A percentile compares a stretch with the other conserved stretches of the same genome.
Evolutionary conservation across 92 coral and sea anemone species (phyloP).

Genomic region (Epizoanthus fatuus): DNA sequence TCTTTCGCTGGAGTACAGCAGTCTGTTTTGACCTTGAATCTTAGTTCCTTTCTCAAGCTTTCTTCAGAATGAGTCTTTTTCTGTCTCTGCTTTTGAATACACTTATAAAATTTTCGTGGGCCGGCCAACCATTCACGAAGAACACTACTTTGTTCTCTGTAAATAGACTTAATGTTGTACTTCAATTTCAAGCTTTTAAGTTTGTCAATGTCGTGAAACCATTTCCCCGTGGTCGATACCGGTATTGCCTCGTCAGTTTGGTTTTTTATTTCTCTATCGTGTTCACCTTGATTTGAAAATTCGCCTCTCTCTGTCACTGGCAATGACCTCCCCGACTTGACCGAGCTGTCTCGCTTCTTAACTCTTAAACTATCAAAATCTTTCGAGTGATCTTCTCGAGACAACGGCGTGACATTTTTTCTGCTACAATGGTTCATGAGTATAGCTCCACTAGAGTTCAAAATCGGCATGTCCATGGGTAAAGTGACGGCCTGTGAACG

Average conservation of each 20-base stretch:
- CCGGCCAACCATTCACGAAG: slow-evolving; percentile 57
- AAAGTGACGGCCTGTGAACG: slow-evolving; percentile 58
- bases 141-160: slow-evolving; percentile 25
- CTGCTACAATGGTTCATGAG: not conserved
- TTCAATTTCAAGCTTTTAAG: slow-evolving; percentile 57
- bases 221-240: slow-evolving; percentile 35
- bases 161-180: slow-evolving; percentile 12
- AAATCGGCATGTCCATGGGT: slow-evolving; percentile 68
- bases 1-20: too few species aligned
- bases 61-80: not conserved
- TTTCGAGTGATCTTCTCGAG: not conserved
- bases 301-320: not conserved
- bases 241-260: slow-evolving; percentile 4
- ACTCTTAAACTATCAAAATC: not conserved
- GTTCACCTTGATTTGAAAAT: not conserved
- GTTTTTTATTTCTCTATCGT: not conserved
- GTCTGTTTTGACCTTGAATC: too few species aligned
- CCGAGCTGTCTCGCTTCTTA: not conserved
- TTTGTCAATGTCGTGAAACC: slow-evolving; percentile 74
- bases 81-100: slow-evolving; percentile 60
- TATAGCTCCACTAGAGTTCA: slow-evolving; percentile 8
- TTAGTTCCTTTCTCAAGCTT: not conserved
- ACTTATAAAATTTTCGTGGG: slow-evolving; percentile 71
- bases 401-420: not conserved
- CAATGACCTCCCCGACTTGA: not conserved